A percentile compares a stretch with the other conserved stretches of the same genome.
Evolutionary conservation across 2,113 vertebrate species (phyloP).

Genomic region (Plecotus auritus): DNA sequence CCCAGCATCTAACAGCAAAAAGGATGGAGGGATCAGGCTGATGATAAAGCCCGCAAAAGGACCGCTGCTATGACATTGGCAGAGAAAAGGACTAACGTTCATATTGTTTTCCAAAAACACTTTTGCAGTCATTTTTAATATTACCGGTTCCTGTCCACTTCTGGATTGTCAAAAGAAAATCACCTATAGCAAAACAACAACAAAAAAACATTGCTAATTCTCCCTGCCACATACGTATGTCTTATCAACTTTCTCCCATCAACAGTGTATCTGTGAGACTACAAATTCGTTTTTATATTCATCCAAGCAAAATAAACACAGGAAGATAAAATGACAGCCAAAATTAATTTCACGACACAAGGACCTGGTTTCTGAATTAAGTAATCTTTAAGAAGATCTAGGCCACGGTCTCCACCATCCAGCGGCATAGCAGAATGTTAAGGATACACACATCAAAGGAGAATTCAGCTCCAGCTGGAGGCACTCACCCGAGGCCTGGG

Average conservation of each 20-base stretch:
- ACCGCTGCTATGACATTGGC: background rate
- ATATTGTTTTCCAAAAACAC: background rate
- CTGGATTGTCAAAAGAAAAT: background rate
- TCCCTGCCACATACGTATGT: background rate
- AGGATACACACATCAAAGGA: background rate
- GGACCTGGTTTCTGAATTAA: slow-evolving; percentile 8
- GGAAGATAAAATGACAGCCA: background rate
- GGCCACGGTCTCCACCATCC: background rate
- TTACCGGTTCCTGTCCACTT: background rate
- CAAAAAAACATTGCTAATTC: background rate
- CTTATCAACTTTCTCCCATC: background rate
- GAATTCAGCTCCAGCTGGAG: background rate
- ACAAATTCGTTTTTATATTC: background rate
- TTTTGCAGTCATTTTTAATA: background rate
- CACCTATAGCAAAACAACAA: background rate
- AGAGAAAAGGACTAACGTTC: background rate
- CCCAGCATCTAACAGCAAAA: background rate
- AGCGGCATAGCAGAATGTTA: background rate
- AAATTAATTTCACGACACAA: background rate
- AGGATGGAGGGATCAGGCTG: background rate
- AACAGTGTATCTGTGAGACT: background rate
- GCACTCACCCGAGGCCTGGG: slow-evolving; percentile 82
- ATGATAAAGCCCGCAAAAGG: background rate
- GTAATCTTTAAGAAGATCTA: background rate
- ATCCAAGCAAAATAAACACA: slow-evolving; percentile 27